These are phyloP conservation scores for Tachycineta bicolor DNA, from an alignment of 2,113 vertebrate species.

Conservation along the genomic window DNA sequence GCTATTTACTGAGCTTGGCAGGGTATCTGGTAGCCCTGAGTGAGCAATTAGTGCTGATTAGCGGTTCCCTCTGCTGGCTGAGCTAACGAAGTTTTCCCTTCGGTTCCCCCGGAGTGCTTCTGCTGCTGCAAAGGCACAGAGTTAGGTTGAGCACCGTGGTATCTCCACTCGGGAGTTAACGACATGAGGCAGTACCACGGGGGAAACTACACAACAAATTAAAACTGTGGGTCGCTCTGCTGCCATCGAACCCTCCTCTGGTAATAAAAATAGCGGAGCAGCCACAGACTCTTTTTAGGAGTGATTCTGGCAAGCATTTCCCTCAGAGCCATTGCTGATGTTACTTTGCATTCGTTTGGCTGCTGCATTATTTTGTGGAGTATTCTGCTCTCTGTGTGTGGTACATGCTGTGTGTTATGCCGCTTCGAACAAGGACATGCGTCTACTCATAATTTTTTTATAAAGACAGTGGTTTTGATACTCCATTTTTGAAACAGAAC, in stretches of 20 bases:
- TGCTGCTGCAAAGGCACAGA: not conserved
- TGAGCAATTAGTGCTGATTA: constrained; percentile 32
- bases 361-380: not conserved
- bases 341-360: not conserved
- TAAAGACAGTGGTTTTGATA: not conserved
- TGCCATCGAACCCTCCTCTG: not conserved
- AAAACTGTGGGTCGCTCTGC: not conserved
- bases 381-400: not conserved
- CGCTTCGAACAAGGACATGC: not conserved
- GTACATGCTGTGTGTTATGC: accelerated
- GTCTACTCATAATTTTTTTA: not conserved
- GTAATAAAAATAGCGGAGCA: not conserved
- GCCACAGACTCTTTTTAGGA: not conserved
- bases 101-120: not conserved
- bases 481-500: not conserved
- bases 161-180: not conserved
- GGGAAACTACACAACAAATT: not conserved
- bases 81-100: constrained; percentile 3
- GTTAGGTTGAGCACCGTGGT: not conserved
- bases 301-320: not conserved
- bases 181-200: not conserved
- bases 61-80: constrained; percentile 61
- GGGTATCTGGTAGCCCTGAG: not conserved
- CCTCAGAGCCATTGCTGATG: not conserved
- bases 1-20: not conserved